Percentiles rank a stretch among this genome's conserved stretches.
phyloP scores from a whole-genome alignment of 2,888 invertebrate species.

The Chrysopilus asiliformis region DNA sequence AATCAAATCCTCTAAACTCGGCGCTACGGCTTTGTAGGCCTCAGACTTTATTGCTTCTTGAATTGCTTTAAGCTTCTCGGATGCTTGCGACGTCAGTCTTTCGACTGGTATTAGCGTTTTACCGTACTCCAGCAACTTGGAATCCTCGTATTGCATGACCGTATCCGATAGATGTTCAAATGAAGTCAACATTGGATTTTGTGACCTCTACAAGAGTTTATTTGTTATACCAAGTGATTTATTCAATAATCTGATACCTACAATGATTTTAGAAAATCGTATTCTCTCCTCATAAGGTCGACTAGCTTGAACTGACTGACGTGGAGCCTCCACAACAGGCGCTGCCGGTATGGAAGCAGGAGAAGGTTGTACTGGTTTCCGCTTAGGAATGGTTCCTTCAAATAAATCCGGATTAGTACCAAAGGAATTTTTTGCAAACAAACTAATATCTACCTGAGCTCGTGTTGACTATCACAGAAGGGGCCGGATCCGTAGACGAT shows the following conservation, averaged over 20 bases:
- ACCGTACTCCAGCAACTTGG: constrained; percentile 49
- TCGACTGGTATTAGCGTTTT: constrained; percentile 51
- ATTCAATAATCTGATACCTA: constrained; percentile 21
- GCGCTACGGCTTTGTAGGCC: constrained; percentile 34
- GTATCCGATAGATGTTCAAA: constrained; percentile 40
- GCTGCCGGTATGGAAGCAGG: no score
- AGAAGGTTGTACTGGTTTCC: no score
- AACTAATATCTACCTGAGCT: no score
- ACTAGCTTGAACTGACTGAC: background rate
- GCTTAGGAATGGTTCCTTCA: no score
- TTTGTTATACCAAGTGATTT: background rate
- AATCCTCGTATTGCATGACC: constrained; percentile 56
- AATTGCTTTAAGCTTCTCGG: constrained; percentile 44
- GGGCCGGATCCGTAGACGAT: no score
- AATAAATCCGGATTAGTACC: no score
- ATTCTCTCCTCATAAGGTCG: constrained; percentile 26
- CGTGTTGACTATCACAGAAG: no score
- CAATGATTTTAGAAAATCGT: constrained; percentile 37
- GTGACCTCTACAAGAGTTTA: constrained; percentile 27
- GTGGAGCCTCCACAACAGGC: no score
- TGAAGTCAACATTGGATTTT: constrained; percentile 36
- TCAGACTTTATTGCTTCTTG: constrained; percentile 44
- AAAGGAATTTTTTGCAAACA: no score
- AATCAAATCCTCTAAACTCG: constrained; percentile 55
- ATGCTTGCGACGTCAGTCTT: constrained; percentile 49